Percentiles rank a stretch among this genome's conserved stretches.
Evolutionary conservation across 2,797 vertebrate species (phyloP).

Genomic region (Numenius phaeopus): DNA sequence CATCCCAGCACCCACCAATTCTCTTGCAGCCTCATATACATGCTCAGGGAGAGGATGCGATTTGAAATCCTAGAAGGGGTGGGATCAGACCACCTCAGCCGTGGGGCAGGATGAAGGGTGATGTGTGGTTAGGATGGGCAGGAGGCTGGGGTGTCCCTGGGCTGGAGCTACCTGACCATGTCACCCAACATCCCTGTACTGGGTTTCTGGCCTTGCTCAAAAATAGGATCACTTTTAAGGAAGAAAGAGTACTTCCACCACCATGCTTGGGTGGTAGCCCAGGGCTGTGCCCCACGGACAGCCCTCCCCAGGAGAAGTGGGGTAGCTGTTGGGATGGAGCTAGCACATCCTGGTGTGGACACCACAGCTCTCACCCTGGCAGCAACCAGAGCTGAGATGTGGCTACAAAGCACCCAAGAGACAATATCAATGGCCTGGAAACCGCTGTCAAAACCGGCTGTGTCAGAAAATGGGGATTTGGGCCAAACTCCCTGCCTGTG

Average conservation of each 20-base stretch:
- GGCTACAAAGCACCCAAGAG: neutral
- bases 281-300: neutral
- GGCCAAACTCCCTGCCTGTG: neutral
- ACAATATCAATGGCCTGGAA: neutral
- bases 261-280: accelerated
- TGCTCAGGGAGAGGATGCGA: accelerated
- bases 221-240: neutral
- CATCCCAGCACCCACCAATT: neutral
- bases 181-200: neutral
- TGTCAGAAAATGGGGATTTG: neutral
- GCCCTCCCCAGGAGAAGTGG: accelerated
- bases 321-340: neutral
- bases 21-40: neutral
- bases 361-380: neutral
- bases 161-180: neutral
- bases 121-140: neutral
- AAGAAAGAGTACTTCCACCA: neutral
- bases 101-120: accelerated
- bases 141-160: neutral
- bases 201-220: neutral
- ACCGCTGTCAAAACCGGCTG: accelerated
- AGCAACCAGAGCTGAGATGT: neutral
- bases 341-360: neutral
- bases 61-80: neutral
- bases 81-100: neutral